Base-by-base conservation (phyloP, 2,797 vertebrate genomes). In the Spheniscus humboldti region DNA sequence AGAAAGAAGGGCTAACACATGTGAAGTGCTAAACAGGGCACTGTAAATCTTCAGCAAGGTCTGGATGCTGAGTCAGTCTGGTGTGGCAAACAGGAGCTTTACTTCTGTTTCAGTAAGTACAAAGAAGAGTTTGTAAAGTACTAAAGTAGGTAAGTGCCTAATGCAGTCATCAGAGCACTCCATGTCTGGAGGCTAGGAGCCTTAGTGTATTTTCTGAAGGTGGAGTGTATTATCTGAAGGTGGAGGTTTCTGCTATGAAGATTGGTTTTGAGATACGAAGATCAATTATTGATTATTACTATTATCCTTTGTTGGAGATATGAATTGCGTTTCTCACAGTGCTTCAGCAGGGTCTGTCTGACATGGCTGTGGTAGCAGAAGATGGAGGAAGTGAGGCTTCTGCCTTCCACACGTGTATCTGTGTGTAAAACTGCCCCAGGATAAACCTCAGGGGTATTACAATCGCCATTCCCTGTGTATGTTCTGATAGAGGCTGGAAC, bases 381-480 rank as follows among this genome's bases (percentile, higher is more conserved):
- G 9, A 13, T 8, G 8, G 18, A 67, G 35, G 16, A 73, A 62
- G 13, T 56, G 35, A 71, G 27, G 19, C 13, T 72, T 85, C 9
- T 19, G 31, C 41, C 27, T 85, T 64, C 57, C 45, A 18, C 7
- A 11, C 5, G 3, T 5, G 10, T 45, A 72, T 60, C 53, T 9
- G 0, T 41, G 28, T 56, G 20, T 63, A 48, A 73, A 88, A 83
- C 6, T 79, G 8, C 23, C n/a, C 33, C 17, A 43, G 39, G 20
- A 52, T 55, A 82, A 81, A 48, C 24, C 18, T 41, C 18, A 63
- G 17, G 10, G n/a, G 11, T 11, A 35, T 48, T 78, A n/a, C 17
- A 17, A 1, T 69, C 33, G 43, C 30, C 15, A 19, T 39, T 52
- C 60, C 13, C 24, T 52, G 4, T 2, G 0, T n/a, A 2, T 48